Conservation (phyloP, 1,140 invertebrate genomes). For the Berghia stephanieae region DNA sequence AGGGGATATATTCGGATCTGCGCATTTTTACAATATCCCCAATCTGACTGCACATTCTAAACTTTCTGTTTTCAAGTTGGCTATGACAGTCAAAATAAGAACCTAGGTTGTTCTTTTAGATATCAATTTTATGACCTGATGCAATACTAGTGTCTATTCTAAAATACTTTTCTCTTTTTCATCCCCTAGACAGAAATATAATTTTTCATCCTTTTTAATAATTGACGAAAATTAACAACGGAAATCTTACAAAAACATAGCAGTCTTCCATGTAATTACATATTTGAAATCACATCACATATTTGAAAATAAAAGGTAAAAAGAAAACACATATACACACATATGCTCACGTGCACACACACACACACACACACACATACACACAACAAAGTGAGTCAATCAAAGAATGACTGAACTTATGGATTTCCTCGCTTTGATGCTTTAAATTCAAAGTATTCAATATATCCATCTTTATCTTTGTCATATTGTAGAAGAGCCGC, state of each 20-base stretch:
- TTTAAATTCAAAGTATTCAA: conserved; percentile 91
- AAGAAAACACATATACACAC: conserved; percentile 6
- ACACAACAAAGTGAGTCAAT: no score
- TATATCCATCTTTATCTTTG: conserved; percentile 88
- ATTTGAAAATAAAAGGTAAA: background rate
- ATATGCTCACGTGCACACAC: conserved; percentile 4
- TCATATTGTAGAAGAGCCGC: conserved; percentile 93
- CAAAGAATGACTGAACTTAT: no score
- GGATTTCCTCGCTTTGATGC: no score
- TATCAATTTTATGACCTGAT: no score
- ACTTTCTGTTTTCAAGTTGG: no score
- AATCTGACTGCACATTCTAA: no score
- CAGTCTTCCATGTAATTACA: background rate
- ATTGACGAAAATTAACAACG: background rate
- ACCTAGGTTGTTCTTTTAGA: no score
- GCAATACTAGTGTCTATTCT: no score
- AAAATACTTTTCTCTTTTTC: no score
- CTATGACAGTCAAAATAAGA: no score
- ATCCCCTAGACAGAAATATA: background rate
- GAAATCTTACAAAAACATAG: background rate
- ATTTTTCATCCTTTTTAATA: background rate
- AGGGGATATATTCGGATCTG: no score
- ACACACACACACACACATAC: conserved; percentile 18
- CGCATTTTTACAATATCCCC: no score
- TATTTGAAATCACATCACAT: background rate